A percentile compares a stretch with the other conserved stretches of the same genome.
These are phyloP conservation scores for Chiroxiphia lanceolata DNA, from an alignment of 2,797 vertebrate genomes.

Conservation along the genomic window DNA sequence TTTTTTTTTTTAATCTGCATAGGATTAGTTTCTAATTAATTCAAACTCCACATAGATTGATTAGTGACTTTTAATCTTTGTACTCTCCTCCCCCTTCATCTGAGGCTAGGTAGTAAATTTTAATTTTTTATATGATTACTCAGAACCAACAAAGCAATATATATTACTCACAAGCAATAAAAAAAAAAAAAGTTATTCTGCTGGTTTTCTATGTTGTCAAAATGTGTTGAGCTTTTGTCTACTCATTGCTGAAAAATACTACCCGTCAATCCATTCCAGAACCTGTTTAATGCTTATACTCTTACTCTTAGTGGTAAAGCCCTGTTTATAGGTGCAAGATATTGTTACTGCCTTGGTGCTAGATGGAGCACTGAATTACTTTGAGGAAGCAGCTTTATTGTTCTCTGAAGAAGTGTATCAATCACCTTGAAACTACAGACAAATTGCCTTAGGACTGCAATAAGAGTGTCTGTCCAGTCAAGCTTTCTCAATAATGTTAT, in stretches of 20 bases:
- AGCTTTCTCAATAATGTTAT: background rate
- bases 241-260: background rate
- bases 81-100: background rate
- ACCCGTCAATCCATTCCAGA: background rate
- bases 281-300: background rate
- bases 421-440: background rate
- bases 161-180: background rate
- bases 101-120: background rate
- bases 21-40: slow-evolving; percentile 33
- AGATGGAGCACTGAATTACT: background rate
- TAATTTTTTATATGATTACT: background rate
- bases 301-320: background rate
- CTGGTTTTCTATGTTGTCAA: background rate
- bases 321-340: background rate
- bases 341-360: background rate
- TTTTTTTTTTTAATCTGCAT: background rate
- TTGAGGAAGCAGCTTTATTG: background rate
- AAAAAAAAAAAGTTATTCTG: background rate
- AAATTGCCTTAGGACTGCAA: background rate
- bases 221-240: background rate
- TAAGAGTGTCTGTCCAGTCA: background rate
- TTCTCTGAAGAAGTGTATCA: background rate
- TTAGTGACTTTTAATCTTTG: slow-evolving; percentile 3
- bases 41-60: background rate
- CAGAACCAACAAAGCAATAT: background rate